phyloP scores from a whole-genome alignment of 2,888 invertebrate species.

The Lasius platythorax region DNA sequence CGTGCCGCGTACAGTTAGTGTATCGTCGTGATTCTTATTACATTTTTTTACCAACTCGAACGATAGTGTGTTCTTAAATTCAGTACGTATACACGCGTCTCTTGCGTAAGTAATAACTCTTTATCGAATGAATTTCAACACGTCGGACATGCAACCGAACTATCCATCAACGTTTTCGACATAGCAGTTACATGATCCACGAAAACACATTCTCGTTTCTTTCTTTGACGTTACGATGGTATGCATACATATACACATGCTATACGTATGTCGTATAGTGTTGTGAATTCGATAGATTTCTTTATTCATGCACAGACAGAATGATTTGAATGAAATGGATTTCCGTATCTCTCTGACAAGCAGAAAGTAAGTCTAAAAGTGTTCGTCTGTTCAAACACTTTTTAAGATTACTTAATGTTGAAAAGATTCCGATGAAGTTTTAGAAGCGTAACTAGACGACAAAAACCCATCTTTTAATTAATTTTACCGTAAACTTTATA shows the following conservation, averaged over 20 bases:
- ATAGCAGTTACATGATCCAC: conserved; percentile 67
- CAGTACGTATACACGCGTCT: conserved; percentile 27
- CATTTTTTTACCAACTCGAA: conserved; percentile 45
- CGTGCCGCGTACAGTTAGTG: conserved; percentile 4
- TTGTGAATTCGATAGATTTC: conserved; percentile 7
- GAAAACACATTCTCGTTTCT: conserved; percentile 62
- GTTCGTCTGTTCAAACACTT: neutral
- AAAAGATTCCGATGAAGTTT: neutral
- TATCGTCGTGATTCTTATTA: conserved; percentile 45
- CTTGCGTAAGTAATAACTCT: conserved; percentile 68
- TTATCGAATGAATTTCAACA: conserved; percentile 72
- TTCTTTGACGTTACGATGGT: conserved; percentile 59
- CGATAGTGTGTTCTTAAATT: conserved; percentile 54
- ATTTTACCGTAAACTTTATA: neutral
- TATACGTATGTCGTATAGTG: conserved; percentile 35
- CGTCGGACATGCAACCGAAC: conserved; percentile 65
- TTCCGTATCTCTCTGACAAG: neutral
- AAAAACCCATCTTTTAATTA: neutral
- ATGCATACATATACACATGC: neutral
- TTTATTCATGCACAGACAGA: neutral
- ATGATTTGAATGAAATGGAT: neutral
- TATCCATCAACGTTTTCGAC: conserved; percentile 70
- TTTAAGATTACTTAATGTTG: neutral
- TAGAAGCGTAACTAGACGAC: neutral
- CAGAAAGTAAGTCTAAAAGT: neutral